Percentiles rank a stretch among this genome's conserved stretches.
These are phyloP conservation scores for Hapalemur alaotrensis DNA, from an alignment of 2,797 vertebrate species.

Conservation along the genomic window DNA sequence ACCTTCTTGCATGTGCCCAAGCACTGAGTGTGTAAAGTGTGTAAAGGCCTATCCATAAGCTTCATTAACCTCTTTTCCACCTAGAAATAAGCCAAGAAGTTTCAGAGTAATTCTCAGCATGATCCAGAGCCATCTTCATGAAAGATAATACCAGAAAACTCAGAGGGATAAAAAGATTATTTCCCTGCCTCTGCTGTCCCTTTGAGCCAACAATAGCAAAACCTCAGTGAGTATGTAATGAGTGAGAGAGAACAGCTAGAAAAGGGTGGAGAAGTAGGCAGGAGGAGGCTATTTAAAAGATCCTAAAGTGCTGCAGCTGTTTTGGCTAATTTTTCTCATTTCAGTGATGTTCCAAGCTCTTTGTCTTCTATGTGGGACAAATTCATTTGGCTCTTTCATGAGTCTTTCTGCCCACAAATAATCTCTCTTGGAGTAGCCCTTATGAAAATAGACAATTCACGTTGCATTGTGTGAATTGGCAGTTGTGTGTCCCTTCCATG, in stretches of 20 bases:
- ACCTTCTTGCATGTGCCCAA: not conserved
- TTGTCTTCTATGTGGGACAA: conserved; percentile 76
- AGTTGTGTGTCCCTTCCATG: not conserved
- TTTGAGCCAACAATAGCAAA: conserved; percentile 76
- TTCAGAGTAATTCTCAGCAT: not conserved
- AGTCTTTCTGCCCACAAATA: conserved; percentile 79
- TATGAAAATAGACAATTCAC: conserved; percentile 73
- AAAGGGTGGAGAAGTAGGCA: conserved; percentile 55
- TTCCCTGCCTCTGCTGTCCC: conserved; percentile 58
- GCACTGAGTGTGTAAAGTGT: not conserved
- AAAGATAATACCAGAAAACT: conserved; percentile 59
- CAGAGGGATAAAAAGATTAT: conserved; percentile 61
- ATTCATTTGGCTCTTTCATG: conserved; percentile 69
- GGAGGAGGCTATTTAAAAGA: conserved; percentile 70
- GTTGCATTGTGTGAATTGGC: conserved; percentile 71
- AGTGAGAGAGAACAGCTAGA: conserved; percentile 29
- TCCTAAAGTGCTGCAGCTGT: conserved; percentile 72
- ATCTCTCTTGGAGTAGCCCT: conserved; percentile 71
- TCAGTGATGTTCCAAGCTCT: conserved; percentile 60
- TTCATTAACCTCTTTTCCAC: conserved; percentile 12
- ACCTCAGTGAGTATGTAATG: conserved; percentile 6
- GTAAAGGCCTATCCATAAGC: not conserved
- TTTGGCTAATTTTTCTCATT: conserved; percentile 72
- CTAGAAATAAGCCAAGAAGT: conserved; percentile 20
- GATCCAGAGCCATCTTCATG: conserved; percentile 42